Evolutionary conservation across 2,113 vertebrate genomes (phyloP).

Genomic region (Panthera leo): DNA sequence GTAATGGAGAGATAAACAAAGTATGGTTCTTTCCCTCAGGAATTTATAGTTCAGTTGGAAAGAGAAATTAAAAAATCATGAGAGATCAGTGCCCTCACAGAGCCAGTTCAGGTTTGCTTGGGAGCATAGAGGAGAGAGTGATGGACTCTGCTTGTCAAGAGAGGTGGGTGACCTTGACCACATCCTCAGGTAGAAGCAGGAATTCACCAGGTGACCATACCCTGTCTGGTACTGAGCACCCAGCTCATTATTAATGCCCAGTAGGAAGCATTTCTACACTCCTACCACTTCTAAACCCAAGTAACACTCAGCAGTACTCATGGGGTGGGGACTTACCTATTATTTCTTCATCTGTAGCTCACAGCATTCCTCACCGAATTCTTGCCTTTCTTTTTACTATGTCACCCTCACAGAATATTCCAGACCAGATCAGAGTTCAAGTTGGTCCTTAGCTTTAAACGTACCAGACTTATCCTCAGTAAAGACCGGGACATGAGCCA

Average conservation of each 20-base stretch:
- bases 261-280: not conserved
- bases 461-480: not conserved
- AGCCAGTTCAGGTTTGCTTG: not conserved
- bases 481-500: not conserved
- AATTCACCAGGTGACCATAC: not conserved
- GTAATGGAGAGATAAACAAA: not conserved
- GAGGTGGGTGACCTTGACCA: not conserved
- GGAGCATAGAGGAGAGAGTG: not conserved
- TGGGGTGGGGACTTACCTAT: accelerated
- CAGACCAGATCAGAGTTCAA: not conserved
- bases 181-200: not conserved
- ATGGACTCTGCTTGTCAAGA: not conserved
- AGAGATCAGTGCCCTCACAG: not conserved
- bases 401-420: not conserved
- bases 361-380: not conserved
- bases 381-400: not conserved
- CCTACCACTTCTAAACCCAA: not conserved
- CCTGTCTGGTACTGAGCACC: not conserved
- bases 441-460: not conserved
- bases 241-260: not conserved
- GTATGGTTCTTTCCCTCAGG: not conserved
- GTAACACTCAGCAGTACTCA: no score
- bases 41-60: not conserved
- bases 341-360: not conserved
- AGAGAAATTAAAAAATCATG: not conserved